phyloP scores from a whole-genome alignment of 2,113 vertebrate genomes.

The Falcunculus frontatus region DNA sequence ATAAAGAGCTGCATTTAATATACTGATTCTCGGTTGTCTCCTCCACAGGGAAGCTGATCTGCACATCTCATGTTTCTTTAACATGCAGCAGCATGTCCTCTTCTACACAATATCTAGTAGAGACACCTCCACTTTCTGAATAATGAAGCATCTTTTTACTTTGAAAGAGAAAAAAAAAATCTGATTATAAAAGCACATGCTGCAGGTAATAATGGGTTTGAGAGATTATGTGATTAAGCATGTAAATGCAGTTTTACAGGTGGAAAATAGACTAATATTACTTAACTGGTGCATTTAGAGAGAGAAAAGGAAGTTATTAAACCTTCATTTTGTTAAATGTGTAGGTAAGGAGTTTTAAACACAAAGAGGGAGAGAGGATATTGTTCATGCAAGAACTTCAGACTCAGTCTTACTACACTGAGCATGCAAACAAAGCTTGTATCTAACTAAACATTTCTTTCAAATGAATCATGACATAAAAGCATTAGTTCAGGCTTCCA shows the following conservation, averaged over 20 bases:
- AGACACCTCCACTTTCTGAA: background rate
- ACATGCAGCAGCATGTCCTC: background rate
- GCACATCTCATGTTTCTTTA: background rate
- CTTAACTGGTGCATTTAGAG: background rate
- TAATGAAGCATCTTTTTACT: background rate
- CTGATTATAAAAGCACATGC: background rate
- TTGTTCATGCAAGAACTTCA: background rate
- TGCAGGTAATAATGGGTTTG: background rate
- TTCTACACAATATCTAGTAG: background rate
- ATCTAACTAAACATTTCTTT: background rate
- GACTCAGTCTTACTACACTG: background rate
- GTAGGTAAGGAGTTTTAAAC: background rate
- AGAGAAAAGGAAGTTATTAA: background rate
- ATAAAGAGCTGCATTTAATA: background rate
- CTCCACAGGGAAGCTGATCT: background rate
- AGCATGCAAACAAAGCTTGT: background rate
- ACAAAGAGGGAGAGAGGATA: background rate
- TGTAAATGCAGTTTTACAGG: background rate
- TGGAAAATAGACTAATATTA: background rate
- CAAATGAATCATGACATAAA: background rate
- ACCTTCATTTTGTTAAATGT: background rate
- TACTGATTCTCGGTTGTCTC: background rate
- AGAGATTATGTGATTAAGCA: background rate
- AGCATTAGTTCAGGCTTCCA: background rate
- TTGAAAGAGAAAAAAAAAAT: background rate